Evolutionary conservation across 2,113 vertebrate genomes (phyloP).

Genomic region (Scolopax mira): DNA sequence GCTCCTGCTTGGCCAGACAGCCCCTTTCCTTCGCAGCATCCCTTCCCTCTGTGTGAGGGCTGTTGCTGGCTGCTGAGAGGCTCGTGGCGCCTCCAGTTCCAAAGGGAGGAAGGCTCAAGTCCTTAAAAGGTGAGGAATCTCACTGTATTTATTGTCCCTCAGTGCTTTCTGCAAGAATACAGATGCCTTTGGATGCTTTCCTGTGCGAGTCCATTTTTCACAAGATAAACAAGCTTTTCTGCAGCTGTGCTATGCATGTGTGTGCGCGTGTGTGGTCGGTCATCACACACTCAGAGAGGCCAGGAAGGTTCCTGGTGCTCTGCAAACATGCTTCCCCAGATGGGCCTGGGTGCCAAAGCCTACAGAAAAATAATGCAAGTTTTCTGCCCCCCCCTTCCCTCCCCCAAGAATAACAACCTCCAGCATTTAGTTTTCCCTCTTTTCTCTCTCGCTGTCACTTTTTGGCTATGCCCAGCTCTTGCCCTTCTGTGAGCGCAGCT

Average conservation of each 20-base stretch:
- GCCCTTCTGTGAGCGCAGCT: not conserved
- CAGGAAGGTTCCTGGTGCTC: not conserved
- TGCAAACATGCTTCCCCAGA: not conserved
- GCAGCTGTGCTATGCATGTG: not conserved
- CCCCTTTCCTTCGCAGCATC: not conserved
- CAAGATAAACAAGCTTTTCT: not conserved
- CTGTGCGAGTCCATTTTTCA: not conserved
- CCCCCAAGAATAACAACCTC: not conserved
- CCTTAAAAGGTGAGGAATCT: conserved; percentile 62
- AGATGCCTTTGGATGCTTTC: conserved; percentile 2
- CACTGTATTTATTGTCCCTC: not conserved
- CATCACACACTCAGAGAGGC: accelerated
- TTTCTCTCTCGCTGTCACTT: not conserved
- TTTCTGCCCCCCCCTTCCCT: too few relatives aligned
- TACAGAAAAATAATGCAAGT: not conserved
- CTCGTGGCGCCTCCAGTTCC: not conserved
- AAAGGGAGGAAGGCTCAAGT: not conserved
- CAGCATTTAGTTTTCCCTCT: not conserved
- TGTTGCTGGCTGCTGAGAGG: not conserved
- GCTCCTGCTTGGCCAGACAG: not conserved
- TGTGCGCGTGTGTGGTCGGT: not conserved
- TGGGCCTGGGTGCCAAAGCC: not conserved
- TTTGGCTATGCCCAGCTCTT: not conserved
- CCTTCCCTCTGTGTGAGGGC: not conserved
- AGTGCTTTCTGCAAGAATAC: conserved; percentile 14